These are phyloP conservation scores for Petrocephalus schoutedeni DNA, from an alignment of 2,797 vertebrate genomes.

Conservation along the genomic window DNA sequence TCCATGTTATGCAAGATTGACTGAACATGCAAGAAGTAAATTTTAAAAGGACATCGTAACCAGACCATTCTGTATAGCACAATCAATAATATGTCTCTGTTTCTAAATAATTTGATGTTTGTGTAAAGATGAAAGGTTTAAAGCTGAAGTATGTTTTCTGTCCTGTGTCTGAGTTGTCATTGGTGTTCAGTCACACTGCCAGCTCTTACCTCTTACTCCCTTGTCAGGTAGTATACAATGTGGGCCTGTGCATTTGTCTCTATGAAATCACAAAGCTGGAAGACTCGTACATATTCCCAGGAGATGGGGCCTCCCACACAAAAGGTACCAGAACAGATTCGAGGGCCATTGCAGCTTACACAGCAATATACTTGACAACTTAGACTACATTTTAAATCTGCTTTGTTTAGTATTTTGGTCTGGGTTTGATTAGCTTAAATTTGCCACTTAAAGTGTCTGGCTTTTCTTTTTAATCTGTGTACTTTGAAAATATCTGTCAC, in stretches of 20 bases:
- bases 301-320: slow-evolving; percentile 92
- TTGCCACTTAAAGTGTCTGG: neutral
- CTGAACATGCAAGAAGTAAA: no score
- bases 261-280: slow-evolving; percentile 94
- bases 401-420: neutral
- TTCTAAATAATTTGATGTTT: neutral
- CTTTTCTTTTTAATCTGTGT: neutral
- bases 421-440: neutral
- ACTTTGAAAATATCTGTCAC: neutral
- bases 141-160: neutral
- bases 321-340: slow-evolving; percentile 68
- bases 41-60: no score
- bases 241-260: slow-evolving; percentile 91
- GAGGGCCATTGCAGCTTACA: neutral
- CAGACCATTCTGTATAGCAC: no score
- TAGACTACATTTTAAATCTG: neutral
- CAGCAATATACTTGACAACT: neutral
- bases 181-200: neutral
- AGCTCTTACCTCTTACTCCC: neutral
- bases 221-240: slow-evolving; percentile 87
- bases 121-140: neutral
- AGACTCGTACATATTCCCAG: slow-evolving; percentile 94
- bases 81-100: neutral
- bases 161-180: neutral
- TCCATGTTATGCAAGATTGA: no score